Percentiles rank a stretch among this genome's conserved stretches.
phyloP scores from a whole-genome alignment of 1,140 invertebrate species.

The Nylanderia fulva region DNA sequence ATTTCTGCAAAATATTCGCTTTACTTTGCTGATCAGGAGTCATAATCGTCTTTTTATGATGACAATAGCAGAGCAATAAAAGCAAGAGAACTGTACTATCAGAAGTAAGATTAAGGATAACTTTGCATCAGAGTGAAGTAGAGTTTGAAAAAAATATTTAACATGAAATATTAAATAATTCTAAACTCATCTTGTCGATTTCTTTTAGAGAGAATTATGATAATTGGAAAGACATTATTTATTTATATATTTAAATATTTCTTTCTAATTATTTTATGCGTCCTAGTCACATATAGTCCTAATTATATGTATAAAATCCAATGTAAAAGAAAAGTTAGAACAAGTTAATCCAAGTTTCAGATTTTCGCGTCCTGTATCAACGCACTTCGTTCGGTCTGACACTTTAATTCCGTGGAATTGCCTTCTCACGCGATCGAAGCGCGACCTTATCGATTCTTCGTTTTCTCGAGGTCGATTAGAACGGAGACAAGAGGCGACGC shows the following conservation, averaged over 20 bases:
- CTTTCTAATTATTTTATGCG: background rate
- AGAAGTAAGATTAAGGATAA: background rate
- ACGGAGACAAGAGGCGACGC: conserved; percentile 52
- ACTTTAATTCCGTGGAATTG: conserved; percentile 58
- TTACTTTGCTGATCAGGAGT: conserved; percentile 26
- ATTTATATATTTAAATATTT: background rate
- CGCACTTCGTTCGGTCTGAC: conserved; percentile 30
- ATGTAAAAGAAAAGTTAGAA: background rate
- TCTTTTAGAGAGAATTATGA: background rate
- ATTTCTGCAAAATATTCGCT: conserved; percentile 17
- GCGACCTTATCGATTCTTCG: conserved; percentile 53
- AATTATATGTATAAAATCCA: background rate
- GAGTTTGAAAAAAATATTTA: too few relatives aligned
- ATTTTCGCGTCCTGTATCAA: background rate
- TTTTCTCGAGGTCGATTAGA: conserved; percentile 56
- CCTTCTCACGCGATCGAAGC: conserved; percentile 18
- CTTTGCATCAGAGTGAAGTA: background rate
- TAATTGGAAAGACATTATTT: background rate
- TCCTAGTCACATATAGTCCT: background rate
- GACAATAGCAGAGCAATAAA: background rate
- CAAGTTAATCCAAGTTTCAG: conserved; percentile 48
- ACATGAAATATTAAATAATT: background rate
- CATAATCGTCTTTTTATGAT: conserved; percentile 23
- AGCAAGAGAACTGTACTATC: background rate
- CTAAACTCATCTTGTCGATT: background rate